phyloP scores from a whole-genome alignment of 2,888 invertebrate genomes.

The Xylocampa areola region DNA sequence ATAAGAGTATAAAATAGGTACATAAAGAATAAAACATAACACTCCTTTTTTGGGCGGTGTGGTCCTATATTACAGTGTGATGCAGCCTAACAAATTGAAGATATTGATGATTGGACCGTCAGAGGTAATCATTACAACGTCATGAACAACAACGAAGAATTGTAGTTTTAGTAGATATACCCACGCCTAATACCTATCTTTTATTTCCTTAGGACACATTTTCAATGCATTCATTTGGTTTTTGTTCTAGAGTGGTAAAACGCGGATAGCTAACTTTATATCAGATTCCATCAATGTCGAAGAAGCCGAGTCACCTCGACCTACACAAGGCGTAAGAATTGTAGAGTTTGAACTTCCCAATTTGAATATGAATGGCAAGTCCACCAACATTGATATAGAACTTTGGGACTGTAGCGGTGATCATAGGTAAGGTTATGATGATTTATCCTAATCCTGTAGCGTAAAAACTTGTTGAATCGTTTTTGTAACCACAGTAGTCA shows the following conservation, averaged over 20 bases:
- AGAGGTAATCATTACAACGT: conserved; percentile 80
- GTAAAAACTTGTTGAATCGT: background rate
- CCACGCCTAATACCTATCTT: background rate
- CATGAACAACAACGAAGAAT: too few species aligned
- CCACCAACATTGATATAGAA: conserved; percentile 92
- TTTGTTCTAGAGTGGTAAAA: conserved; percentile 91
- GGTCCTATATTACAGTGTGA: conserved; percentile 44
- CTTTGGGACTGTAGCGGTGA: conserved; percentile 95
- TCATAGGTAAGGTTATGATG: conserved; percentile 90
- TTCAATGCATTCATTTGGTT: background rate
- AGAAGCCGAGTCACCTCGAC: conserved; percentile 89
- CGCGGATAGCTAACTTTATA: conserved; percentile 92
- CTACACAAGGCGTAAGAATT: conserved; percentile 93
- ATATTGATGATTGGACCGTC: conserved; percentile 89
- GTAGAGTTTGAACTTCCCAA: conserved; percentile 93
- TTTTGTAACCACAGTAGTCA: conserved; percentile 3
- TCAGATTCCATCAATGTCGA: conserved; percentile 92
- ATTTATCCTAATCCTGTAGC: background rate
- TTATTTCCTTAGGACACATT: background rate
- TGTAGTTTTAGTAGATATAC: too few species aligned
- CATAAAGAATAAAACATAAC: background rate
- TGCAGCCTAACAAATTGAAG: conserved; percentile 87
- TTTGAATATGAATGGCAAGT: conserved; percentile 89
- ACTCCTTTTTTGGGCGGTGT: background rate
- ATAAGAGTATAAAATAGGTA: background rate